A percentile compares a stretch with the other conserved stretches of the same genome.
Evolutionary conservation across 2,888 invertebrate species (phyloP).

Genomic region (Chymomyza procnemis): DNA sequence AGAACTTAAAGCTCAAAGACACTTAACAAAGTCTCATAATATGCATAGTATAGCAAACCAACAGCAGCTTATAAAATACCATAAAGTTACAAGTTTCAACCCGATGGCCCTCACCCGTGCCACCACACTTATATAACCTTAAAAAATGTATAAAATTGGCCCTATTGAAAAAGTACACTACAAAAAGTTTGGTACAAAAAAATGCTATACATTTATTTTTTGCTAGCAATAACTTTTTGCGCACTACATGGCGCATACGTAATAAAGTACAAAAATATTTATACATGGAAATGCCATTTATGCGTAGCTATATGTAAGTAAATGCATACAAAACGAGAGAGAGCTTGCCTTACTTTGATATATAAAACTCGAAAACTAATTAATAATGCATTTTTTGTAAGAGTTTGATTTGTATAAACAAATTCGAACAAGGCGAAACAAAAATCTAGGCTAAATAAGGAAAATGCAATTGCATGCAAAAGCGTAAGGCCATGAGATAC

Average conservation of each 20-base stretch:
- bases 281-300: conserved; percentile 51
- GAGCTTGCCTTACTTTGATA: background rate
- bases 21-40: no score
- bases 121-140: background rate
- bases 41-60: background rate
- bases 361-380: conserved; percentile 27
- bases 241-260: conserved; percentile 43
- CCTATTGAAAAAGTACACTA: conserved; percentile 1
- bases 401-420: conserved; percentile 32
- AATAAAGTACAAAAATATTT: conserved; percentile 19
- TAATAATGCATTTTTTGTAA: conserved; percentile 56
- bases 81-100: background rate
- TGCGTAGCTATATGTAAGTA: conserved; percentile 29
- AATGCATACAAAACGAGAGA: background rate
- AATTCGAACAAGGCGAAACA: conserved; percentile 26
- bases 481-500: background rate
- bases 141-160: background rate
- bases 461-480: conserved; percentile 27
- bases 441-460: background rate
- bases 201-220: background rate
- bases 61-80: background rate
- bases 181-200: background rate
- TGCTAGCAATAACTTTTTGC: conserved; percentile 22
- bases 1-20: no score
- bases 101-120: no score